Base-by-base conservation (phyloP, 2,113 vertebrate species). In the Choloepus hoffmanni region DNA sequence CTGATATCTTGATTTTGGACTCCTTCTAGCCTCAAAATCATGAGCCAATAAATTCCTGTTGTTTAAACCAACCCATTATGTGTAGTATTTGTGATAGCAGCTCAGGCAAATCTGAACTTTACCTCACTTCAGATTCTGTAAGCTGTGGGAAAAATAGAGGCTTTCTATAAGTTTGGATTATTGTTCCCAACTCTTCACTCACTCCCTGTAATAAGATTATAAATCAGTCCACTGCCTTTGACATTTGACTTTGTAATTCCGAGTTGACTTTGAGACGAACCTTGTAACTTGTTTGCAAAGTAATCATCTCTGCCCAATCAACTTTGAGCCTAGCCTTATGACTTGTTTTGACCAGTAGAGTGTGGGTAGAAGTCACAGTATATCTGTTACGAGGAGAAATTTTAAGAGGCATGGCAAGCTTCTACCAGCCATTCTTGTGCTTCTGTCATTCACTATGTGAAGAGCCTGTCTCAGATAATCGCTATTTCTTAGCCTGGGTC, bases 191-290 rank as follows among this genome's bases (percentile, higher is more conserved):
- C 1, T 89, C 87, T 72, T 68, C 60, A 55, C 30, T 36, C n/a
- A 16, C 13, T 89, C 24, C 58, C 45, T 48, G 11, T 63, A 91
- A 89, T 36, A 50, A 19, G n/a, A 77, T 90, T 92, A 70, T 70
- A 85, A 92, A 85, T 85, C 36, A 92, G 83, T 82, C 36, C 40
- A 94, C 12, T 83, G 77, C 3, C 43, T 93, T 60, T 77, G 55
- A 48, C 81, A 78, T 78, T 85, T 88, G 77, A 68, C 36, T 81
- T 81, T 83, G 8, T 24, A 87, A 62, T n/a, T 85, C 45, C 36
- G 36, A 30, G 48, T 23, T n/a, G 77, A 92, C 36, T 36, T 36
- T 36, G 36, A 36, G 36, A 36, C 36, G 36, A 36, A 36, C 36
- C 36, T 36, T 36, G 36, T 36, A 36, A 36, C 36, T 36, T 36